phyloP scores from a whole-genome alignment of 35 echinoderm and acorn worm species.

The Patiria miniata region DNA sequence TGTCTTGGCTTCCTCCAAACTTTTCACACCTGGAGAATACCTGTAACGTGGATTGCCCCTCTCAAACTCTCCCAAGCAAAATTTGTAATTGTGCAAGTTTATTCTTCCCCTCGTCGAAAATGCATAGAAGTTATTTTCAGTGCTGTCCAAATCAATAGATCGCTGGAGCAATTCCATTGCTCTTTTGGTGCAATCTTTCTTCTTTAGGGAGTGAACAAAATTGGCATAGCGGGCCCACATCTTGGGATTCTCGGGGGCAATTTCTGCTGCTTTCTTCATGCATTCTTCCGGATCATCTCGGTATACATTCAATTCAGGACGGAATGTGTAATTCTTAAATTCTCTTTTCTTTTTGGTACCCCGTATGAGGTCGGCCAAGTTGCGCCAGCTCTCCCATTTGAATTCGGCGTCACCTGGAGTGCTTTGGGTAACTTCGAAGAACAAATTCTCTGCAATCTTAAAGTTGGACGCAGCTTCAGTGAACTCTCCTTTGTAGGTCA shows the following conservation, averaged over 20 bases:
- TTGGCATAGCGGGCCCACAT: not conserved
- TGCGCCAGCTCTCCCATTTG: constrained; percentile 11
- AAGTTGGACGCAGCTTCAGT: not conserved
- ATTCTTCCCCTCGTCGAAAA: not conserved
- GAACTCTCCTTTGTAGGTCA: not conserved
- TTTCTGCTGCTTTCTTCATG: not conserved
- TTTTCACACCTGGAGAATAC: not conserved
- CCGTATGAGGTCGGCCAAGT: not conserved
- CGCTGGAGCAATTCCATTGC: not conserved
- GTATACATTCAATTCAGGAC: not conserved
- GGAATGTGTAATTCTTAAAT: not conserved
- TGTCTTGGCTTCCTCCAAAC: not conserved
- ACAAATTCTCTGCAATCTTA: not conserved
- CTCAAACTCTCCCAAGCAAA: not conserved
- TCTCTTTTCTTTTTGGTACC: not conserved
- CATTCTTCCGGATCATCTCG: not conserved
- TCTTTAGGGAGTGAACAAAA: not conserved
- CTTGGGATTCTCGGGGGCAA: not conserved
- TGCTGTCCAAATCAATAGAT: not conserved
- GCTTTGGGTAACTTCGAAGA: not conserved
- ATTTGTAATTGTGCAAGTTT: not conserved
- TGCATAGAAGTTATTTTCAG: not conserved
- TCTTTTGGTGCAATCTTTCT: not conserved
- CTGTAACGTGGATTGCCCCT: not conserved
- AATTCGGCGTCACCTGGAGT: not conserved